Percentiles rank a stretch among this genome's conserved stretches.
Conservation (phyloP, 2,888 invertebrate genomes). For the Azorinus chamasolen region DNA sequence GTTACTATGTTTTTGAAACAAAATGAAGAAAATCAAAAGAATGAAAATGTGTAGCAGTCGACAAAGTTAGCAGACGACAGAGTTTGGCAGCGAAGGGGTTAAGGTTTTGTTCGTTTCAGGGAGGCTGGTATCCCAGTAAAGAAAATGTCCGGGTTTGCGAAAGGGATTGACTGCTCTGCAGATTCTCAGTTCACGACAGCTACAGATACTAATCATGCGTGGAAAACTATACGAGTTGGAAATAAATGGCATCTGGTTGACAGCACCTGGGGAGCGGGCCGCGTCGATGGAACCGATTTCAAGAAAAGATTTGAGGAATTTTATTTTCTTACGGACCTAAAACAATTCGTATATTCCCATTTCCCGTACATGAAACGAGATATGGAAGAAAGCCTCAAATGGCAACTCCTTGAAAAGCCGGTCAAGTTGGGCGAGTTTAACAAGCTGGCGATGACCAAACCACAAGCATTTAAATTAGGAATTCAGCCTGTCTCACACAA, state of each 20-base stretch:
- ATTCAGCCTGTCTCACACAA: slow-evolving; percentile 45
- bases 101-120: slow-evolving; percentile 30
- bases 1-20: too few relatives aligned
- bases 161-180: slow-evolving; percentile 50
- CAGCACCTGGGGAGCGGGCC: slow-evolving; percentile 64
- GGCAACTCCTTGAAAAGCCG: slow-evolving; percentile 70
- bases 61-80: too few relatives aligned
- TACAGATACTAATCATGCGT: slow-evolving; percentile 52
- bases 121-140: slow-evolving; percentile 41
- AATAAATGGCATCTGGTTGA: slow-evolving; percentile 61
- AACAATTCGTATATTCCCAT: slow-evolving; percentile 66
- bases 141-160: slow-evolving; percentile 55
- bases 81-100: too few relatives aligned
- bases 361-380: slow-evolving; percentile 67
- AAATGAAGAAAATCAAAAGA: too few relatives aligned
- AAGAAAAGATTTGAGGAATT: slow-evolving; percentile 63
- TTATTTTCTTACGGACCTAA: slow-evolving; percentile 75
- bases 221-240: slow-evolving; percentile 56
- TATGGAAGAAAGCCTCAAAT: slow-evolving; percentile 54
- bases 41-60: too few relatives aligned
- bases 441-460: slow-evolving; percentile 33
- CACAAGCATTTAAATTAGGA: slow-evolving; percentile 37
- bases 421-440: slow-evolving; percentile 54
- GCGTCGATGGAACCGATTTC: slow-evolving; percentile 8
- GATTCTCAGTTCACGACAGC: slow-evolving; percentile 29